phyloP scores from a whole-genome alignment of 2,113 vertebrate genomes.

The Spheniscus mendiculus region DNA sequence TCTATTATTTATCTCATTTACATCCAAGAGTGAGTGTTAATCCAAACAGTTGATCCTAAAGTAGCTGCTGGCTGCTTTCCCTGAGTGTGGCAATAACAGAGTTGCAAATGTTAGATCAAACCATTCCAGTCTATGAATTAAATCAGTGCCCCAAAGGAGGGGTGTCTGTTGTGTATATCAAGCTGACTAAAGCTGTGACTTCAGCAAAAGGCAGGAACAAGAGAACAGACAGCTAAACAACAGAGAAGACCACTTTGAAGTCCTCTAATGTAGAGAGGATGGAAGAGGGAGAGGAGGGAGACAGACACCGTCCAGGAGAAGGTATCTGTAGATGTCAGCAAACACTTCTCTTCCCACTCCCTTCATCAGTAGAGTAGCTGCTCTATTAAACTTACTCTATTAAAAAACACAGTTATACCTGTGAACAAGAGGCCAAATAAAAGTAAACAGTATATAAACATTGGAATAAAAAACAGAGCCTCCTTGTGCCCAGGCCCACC shows the following conservation, averaged over 20 bases:
- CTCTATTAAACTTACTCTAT: no score
- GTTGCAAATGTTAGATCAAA: neutral
- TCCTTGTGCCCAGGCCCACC: neutral
- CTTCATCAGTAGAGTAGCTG: neutral
- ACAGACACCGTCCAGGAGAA: neutral
- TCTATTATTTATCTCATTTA: neutral
- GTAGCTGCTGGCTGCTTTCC: neutral
- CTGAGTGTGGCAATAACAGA: neutral
- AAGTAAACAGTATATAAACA: neutral
- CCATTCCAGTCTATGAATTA: neutral
- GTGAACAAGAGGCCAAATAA: neutral
- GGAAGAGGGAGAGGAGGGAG: neutral
- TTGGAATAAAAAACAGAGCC: neutral
- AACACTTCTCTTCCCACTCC: neutral
- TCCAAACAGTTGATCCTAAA: neutral
- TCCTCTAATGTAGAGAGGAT: neutral
- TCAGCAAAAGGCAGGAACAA: neutral
- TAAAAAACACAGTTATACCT: neutral
- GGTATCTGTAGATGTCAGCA: neutral
- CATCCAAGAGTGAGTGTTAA: neutral
- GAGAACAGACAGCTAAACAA: neutral
- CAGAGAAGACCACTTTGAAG: neutral
- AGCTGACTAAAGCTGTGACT: neutral
- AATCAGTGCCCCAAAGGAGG: neutral
- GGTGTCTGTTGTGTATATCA: neutral